Base-by-base conservation (phyloP, 2,888 invertebrate genomes). In the Micoletzkya japonica region DNA sequence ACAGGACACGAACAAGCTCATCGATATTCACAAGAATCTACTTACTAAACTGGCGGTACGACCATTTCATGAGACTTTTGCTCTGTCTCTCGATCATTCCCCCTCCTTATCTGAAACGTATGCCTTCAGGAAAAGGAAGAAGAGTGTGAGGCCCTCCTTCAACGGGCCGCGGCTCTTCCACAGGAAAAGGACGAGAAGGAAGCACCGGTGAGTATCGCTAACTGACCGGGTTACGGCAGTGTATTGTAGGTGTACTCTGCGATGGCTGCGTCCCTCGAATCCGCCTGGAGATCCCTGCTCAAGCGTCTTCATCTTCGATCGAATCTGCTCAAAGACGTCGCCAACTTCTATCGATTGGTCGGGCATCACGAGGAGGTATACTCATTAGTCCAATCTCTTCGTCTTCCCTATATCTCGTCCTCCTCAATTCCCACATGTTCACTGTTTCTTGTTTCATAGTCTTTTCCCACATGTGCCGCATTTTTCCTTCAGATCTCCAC, bases 121-220 rank as follows among this genome's bases (percentile, higher is more conserved):
- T n/a, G 6, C 20, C 1, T 39, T 39, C 4, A 60, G 92, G 91
- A 90, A 83, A 92, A 93, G 87, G 92, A 93, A 86, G 92, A 91
- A 85, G 93, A 93, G 69, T 92, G 93, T 81, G 92, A 92, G 83
- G 93, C 93, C 87, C 90, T 94, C 73, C 90, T 93, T 73, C 90
- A 91, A 67, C 91, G 92, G 87, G 93, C 93, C n/a, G 93, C 94
- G 86, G 91, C 91, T 83, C 88, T 93, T 77, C 91, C 93, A 78
- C 90, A 91, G 69, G 86, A 87, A 77, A 87, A 88, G 79, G 85
- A 83, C 73, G 90, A 90, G 28, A 83, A 86, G 70, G 77, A 79
- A 54, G 72, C 80, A 14, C n/a, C 6, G 20, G 63, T 63, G 14
- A 34, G 44, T 63, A 6, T 39, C 17, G 6, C 39, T 7, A 39